phyloP scores from a whole-genome alignment of 2,888 invertebrate species.

The Unio delphinus region DNA sequence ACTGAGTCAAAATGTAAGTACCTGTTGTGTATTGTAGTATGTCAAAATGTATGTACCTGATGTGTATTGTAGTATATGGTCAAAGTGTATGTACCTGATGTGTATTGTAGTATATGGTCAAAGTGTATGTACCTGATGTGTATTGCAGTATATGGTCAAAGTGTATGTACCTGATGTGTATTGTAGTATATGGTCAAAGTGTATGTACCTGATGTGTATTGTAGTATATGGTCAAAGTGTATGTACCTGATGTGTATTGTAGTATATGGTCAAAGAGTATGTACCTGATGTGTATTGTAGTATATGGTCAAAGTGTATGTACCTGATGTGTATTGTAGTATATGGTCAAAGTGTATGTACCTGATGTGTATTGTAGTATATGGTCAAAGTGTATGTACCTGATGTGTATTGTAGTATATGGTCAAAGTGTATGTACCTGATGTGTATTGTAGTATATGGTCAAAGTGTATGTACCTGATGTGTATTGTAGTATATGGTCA shows the following conservation, averaged over 20 bases:
- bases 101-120: constrained; percentile 71
- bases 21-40: constrained; percentile 72
- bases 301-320: too few relatives aligned
- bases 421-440: constrained; percentile 49
- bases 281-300: constrained; percentile 71
- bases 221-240: constrained; percentile 65
- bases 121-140: constrained; percentile 63
- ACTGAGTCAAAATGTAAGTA: constrained; percentile 14
- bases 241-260: constrained; percentile 48
- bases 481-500: constrained; percentile 69
- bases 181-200: constrained; percentile 69
- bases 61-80: constrained; percentile 72
- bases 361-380: constrained; percentile 72
- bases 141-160: constrained; percentile 70
- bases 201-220: constrained; percentile 69
- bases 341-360: constrained; percentile 25
- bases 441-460: constrained; percentile 72
- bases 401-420: too few relatives aligned
- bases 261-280: background rate
- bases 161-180: constrained; percentile 66
- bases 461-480: constrained; percentile 59
- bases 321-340: too few relatives aligned
- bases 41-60: constrained; percentile 48
- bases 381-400: too few relatives aligned
- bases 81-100: constrained; percentile 59